Base-by-base conservation (phyloP, 2,797 vertebrate genomes). In the Paramormyrops hopkinsi region DNA sequence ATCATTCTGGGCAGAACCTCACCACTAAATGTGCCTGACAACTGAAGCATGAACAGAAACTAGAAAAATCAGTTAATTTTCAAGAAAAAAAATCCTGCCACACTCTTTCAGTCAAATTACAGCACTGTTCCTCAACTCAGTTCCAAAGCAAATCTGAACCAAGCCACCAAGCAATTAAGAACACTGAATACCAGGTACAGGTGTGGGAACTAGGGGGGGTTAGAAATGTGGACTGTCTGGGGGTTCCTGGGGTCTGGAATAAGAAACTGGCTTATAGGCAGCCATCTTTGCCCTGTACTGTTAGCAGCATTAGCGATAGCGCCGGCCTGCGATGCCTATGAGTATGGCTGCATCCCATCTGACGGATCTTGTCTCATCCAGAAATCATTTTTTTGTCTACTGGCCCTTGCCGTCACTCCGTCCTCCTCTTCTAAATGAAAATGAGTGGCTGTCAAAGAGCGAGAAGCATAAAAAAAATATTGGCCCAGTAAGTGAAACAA, bases 381-480 rank as follows among this genome's bases (percentile, higher is more conserved):
- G 95, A 96, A 96, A 95, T 94, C 93, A 94, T 93, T 93, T 93
- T 95, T 94, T 94, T 95, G 94, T 93, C 93, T 94, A 93, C 94
- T 95, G 95, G 94, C 94, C 92, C 92, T 90, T 90, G 89, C 91
- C 91, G 90, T 92, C 89, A 33, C 90, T 50, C 48, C 59, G 37
- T 9, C 25, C 51, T 11, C 83, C 54, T 73, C 53, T 88, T 91
- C 62, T 85, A 41, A 90, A 90, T 54, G 53, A 90, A 87, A 89
- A 89, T 89, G 62, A 90, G 86, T 29, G 33, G 22, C 87, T 89
- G 87, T 90, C 88, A 89, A 89, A 88, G 86, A 59, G n/a, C 19
- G 50, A 88, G 53, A 56, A 33, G 86, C 29, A 82, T 37, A 82
- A 89, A 89, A 90, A 90, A 86, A 65, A 44, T 44, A 0, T 44